A percentile compares a stretch with the other conserved stretches of the same genome.
These are phyloP conservation scores for Melanostigma gelatinosum DNA, from an alignment of 2,113 vertebrate genomes.

Conservation along the genomic window DNA sequence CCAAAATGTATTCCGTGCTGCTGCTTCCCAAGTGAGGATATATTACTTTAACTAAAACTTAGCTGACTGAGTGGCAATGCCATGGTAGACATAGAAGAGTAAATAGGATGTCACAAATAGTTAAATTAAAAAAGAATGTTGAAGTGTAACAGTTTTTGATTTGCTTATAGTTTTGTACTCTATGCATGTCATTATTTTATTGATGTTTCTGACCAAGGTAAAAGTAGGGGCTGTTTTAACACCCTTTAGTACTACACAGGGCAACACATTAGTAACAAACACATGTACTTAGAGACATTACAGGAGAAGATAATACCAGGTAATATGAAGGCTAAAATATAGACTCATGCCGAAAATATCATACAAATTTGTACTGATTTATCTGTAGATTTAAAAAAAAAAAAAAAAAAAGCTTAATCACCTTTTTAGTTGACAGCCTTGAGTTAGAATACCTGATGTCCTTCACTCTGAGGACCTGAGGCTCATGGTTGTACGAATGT, in stretches of 20 bases:
- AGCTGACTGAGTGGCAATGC: not conserved
- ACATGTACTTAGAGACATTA: not conserved
- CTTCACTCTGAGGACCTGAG: not conserved
- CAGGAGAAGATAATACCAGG: not conserved
- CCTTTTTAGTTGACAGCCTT: not conserved
- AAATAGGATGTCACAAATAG: slow-evolving; percentile 1
- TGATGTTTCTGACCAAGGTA: not conserved
- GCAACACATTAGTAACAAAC: not conserved
- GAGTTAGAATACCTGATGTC: not conserved
- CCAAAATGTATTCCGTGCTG: not conserved
- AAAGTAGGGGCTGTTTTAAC: not conserved
- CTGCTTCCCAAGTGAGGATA: not conserved
- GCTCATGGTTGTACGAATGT: not conserved
- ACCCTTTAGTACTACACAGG: not conserved
- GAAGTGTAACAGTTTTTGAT: not conserved
- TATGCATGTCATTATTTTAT: not conserved
- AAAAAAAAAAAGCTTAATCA: too few species aligned
- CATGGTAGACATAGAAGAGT: not conserved
- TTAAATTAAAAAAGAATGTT: not conserved
- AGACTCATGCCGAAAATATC: not conserved
- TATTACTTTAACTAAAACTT: not conserved
- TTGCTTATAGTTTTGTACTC: not conserved
- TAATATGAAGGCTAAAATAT: not conserved
- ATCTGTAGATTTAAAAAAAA: not conserved
- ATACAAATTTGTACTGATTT: not conserved